Percentiles rank a stretch among this genome's conserved stretches.
Conservation (phyloP, 2,888 invertebrate species). For the Habrosyne pyritoides region DNA sequence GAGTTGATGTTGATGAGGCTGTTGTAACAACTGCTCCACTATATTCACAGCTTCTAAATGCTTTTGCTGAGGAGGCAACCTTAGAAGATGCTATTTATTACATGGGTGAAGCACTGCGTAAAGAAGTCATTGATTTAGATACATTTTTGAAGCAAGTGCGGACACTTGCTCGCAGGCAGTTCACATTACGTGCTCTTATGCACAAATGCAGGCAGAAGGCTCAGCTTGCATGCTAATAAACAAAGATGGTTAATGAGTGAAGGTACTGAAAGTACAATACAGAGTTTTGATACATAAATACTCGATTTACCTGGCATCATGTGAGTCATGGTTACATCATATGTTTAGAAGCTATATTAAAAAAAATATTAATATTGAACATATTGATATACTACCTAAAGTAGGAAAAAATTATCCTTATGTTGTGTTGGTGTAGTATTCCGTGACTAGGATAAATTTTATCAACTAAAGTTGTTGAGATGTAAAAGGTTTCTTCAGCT, state of each 20-base stretch:
- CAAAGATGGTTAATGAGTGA: not conserved
- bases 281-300: conserved; percentile 9
- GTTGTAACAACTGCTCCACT: conserved; percentile 98
- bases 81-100: conserved; percentile 99
- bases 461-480: not conserved
- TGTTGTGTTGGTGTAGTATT: not conserved
- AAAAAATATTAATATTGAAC: not conserved
- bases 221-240: conserved; percentile 87
- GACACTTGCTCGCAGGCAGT: conserved; percentile 96
- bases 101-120: conserved; percentile 96
- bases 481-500: no score
- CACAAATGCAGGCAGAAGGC: conserved; percentile 98
- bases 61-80: conserved; percentile 98
- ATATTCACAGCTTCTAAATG: conserved; percentile 96
- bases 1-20: conserved; percentile 97
- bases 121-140: conserved; percentile 97
- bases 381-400: not conserved
- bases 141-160: conserved; percentile 98
- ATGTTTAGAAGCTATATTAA: not conserved
- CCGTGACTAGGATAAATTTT: not conserved
- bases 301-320: conserved; percentile 14
- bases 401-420: not conserved
- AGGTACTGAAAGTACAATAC: not conserved
- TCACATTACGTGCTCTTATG: conserved; percentile 97
- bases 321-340: not conserved